Evolutionary conservation across 2,113 vertebrate genomes (phyloP).

Genomic region (Colius striatus): DNA sequence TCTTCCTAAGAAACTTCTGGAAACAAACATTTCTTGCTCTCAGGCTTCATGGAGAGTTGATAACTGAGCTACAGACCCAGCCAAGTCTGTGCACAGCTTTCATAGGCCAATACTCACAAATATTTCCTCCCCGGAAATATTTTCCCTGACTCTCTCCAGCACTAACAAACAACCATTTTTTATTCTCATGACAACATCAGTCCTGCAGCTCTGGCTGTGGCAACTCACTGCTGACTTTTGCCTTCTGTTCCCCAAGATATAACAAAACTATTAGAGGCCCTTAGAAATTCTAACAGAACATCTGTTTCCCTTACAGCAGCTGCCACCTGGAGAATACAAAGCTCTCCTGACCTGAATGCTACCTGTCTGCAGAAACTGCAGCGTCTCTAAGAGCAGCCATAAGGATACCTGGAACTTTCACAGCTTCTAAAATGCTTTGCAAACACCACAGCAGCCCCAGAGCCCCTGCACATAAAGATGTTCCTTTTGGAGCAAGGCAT

Average conservation of each 20-base stretch:
- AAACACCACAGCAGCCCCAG: background rate
- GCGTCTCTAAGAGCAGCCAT: background rate
- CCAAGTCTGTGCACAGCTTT: rapidly evolving
- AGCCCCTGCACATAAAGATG: rapidly evolving
- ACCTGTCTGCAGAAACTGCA: background rate
- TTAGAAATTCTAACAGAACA: background rate
- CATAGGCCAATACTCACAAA: slow-evolving; percentile 14
- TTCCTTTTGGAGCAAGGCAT: background rate
- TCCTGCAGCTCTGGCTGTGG: background rate
- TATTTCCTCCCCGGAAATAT: background rate
- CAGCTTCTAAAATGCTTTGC: background rate
- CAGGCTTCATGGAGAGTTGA: rapidly evolving
- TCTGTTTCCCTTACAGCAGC: slow-evolving; percentile 63
- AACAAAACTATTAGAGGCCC: background rate
- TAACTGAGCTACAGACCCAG: background rate
- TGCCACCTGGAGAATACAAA: background rate
- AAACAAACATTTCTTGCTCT: background rate
- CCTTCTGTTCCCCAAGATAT: background rate
- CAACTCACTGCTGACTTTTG: slow-evolving; percentile 21
- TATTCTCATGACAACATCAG: background rate
- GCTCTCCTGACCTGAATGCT: background rate
- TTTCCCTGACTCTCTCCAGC: background rate
- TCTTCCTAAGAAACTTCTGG: slow-evolving; percentile 14
- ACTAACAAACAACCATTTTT: background rate
- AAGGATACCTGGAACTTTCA: background rate